Evolutionary conservation across 2,113 vertebrate genomes (phyloP).

Genomic region (Elgaria multicarinata): DNA sequence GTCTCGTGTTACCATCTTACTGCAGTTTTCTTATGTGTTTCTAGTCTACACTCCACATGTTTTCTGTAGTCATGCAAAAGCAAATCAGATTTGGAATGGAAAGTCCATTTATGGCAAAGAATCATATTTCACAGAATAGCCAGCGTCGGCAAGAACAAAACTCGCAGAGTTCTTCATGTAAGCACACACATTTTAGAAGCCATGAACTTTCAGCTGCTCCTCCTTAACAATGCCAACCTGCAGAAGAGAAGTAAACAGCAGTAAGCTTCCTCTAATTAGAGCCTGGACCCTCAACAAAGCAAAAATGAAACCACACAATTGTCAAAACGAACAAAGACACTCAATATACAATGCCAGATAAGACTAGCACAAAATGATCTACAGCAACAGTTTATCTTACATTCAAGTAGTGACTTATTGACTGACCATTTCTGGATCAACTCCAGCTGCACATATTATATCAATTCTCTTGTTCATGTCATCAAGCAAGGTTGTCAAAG

Average conservation of each 20-base stretch:
- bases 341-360: neutral
- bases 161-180: constrained; percentile 66
- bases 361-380: neutral
- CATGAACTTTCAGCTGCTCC: constrained; percentile 88
- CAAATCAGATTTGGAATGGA: constrained; percentile 66
- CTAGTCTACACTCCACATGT: constrained; percentile 70
- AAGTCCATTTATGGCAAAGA: constrained; percentile 80
- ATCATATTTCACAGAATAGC: constrained; percentile 76
- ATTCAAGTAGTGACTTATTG: neutral
- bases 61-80: constrained; percentile 74
- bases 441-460: neutral
- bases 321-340: neutral
- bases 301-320: neutral
- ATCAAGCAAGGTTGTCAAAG: neutral
- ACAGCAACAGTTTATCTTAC: neutral
- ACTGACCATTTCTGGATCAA: neutral
- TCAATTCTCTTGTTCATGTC: neutral
- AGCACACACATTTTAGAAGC: constrained; percentile 79
- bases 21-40: constrained; percentile 79
- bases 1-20: constrained; percentile 78
- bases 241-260: constrained; percentile 59
- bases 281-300: neutral
- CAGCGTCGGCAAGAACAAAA: constrained; percentile 61
- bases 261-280: neutral
- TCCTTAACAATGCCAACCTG: constrained; percentile 90